Conservation (phyloP, 2,888 invertebrate genomes). For the Dascillus cervinus region DNA sequence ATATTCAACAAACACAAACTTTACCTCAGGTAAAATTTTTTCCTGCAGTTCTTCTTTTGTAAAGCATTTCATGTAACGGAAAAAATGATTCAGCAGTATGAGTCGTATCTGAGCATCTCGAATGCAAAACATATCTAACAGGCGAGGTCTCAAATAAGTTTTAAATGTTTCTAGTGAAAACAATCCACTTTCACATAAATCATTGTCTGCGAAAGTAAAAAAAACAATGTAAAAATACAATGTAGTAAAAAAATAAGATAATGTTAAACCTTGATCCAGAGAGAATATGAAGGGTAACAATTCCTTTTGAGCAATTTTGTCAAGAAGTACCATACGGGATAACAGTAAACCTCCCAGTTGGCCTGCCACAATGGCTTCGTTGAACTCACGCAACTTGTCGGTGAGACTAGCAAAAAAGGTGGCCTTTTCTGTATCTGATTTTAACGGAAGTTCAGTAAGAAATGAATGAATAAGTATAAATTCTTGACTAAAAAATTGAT, state of each 20-base stretch:
- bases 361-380: conserved; percentile 74
- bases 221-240: not conserved
- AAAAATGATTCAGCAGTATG: conserved; percentile 70
- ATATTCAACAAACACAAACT: no score
- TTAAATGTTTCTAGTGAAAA: conserved; percentile 64
- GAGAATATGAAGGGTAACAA: conserved; percentile 64
- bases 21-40: conserved; percentile 76
- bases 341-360: conserved; percentile 71
- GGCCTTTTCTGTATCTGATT: conserved; percentile 66
- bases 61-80: conserved; percentile 66
- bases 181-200: conserved; percentile 45
- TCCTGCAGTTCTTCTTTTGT: conserved; percentile 67
- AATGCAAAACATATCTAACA: conserved; percentile 75
- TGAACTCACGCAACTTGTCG: conserved; percentile 60
- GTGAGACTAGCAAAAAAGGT: conserved; percentile 69
- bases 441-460: conserved; percentile 72
- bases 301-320: conserved; percentile 67
- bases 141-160: conserved; percentile 65
- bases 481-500: conserved; percentile 77
- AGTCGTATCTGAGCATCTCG: conserved; percentile 77
- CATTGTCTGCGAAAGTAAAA: not conserved
- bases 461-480: conserved; percentile 79
- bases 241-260: not conserved
- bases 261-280: conserved; percentile 49
- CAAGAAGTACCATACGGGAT: conserved; percentile 78